These are phyloP conservation scores for Drosophila siamana DNA, from an alignment of 2,888 invertebrate genomes.

Conservation along the genomic window DNA sequence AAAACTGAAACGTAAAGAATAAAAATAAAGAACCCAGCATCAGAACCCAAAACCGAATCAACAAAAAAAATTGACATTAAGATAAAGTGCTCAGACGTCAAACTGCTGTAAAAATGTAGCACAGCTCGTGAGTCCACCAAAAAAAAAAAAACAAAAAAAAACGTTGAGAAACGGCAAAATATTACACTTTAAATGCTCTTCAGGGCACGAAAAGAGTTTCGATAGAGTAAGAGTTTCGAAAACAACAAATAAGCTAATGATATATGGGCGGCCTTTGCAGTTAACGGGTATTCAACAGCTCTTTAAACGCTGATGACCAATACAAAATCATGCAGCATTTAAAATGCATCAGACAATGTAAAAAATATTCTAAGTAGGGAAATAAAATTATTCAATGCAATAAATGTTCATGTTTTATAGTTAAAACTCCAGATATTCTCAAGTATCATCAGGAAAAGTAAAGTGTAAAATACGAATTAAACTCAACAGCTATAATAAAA, in stretches of 20 bases:
- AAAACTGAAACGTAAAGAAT: too few species aligned
- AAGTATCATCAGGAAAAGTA: too few species aligned
- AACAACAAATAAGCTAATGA: neutral
- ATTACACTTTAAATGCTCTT: constrained; percentile 21
- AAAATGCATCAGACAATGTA: neutral
- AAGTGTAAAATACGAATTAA: too few species aligned
- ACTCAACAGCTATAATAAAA: too few species aligned
- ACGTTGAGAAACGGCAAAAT: constrained; percentile 3
- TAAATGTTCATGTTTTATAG: neutral
- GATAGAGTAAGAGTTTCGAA: neutral
- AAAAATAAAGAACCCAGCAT: constrained; percentile 17
- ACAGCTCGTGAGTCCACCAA: constrained; percentile 19
- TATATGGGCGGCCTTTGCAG: neutral
- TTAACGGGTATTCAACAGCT: neutral
- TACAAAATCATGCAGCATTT: neutral
- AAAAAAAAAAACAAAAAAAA: too few species aligned
- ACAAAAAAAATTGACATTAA: constrained; percentile 66
- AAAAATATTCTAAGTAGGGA: neutral
- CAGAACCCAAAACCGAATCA: constrained; percentile 37
- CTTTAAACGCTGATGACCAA: neutral
- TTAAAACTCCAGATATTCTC: too few species aligned
- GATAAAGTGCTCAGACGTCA: constrained; percentile 71
- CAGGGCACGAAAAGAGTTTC: neutral
- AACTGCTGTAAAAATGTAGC: constrained; percentile 49
- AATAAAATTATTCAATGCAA: neutral